phyloP scores from a whole-genome alignment of 2,888 invertebrate genomes.

The Drosophila villosipedis region DNA sequence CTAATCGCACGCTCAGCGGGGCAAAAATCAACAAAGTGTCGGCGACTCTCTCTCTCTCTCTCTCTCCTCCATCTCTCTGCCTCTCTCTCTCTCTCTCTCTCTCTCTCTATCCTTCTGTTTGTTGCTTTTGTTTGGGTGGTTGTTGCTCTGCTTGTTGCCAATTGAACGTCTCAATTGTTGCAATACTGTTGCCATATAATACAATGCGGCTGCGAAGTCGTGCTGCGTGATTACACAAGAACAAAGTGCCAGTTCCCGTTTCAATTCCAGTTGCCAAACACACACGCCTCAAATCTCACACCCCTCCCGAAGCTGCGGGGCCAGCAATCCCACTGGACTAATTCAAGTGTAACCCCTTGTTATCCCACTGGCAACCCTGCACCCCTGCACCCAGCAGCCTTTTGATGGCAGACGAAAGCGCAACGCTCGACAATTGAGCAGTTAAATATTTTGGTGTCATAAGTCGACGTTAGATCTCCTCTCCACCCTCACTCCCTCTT shows the following conservation, averaged over 20 bases:
- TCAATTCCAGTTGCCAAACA: constrained; percentile 23
- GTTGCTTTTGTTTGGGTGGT: constrained; percentile 23
- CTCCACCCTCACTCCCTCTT: background rate
- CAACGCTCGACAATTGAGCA: constrained; percentile 81
- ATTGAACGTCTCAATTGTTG: constrained; percentile 77
- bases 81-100: constrained; percentile 17
- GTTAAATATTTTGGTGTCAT: constrained; percentile 85
- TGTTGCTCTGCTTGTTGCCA: constrained; percentile 66
- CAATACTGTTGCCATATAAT: constrained; percentile 25
- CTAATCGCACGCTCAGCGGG: constrained; percentile 74
- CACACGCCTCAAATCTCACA: background rate
- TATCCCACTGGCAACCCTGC: constrained; percentile 44
- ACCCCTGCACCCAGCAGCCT: constrained; percentile 12
- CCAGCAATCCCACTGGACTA: constrained; percentile 83
- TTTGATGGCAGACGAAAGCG: constrained; percentile 41
- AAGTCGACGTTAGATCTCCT: constrained; percentile 80
- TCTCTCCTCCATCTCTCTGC: background rate
- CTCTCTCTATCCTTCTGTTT: constrained; percentile 2
- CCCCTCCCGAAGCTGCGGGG: constrained; percentile 10
- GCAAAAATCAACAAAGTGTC: constrained; percentile 49
- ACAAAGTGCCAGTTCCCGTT: constrained; percentile 47
- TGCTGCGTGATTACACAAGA: constrained; percentile 74
- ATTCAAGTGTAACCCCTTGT: constrained; percentile 80
- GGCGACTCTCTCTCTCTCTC: constrained; percentile 33
- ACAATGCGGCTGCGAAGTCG: constrained; percentile 51